Conservation (phyloP, 1,140 invertebrate genomes). For the Vollenhovia emeryi region DNA sequence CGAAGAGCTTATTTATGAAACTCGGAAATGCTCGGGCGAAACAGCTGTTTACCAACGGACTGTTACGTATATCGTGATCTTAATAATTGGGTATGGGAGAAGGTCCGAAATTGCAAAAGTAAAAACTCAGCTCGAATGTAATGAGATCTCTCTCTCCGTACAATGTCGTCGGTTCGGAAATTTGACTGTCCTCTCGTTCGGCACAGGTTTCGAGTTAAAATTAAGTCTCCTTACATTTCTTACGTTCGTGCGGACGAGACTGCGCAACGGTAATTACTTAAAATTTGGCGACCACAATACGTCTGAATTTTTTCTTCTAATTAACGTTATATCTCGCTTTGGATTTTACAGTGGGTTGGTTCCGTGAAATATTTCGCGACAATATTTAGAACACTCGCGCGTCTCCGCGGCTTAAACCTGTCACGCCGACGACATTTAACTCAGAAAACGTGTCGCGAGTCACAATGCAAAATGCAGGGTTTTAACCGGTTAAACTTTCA, state of each 20-base stretch:
- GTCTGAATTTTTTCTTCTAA: not conserved
- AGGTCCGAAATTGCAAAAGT: no score
- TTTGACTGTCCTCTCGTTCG: no score
- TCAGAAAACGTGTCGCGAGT: constrained; percentile 10
- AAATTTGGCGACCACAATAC: no score
- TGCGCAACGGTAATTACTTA: no score
- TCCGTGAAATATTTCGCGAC: not conserved
- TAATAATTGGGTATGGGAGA: no score
- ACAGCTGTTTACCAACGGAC: not conserved
- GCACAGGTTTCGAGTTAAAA: no score
- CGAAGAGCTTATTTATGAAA: not conserved
- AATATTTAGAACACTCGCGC: not conserved
- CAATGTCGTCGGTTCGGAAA: no score
- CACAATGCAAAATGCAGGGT: constrained; percentile 11
- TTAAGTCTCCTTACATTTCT: no score
- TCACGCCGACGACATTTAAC: not conserved
- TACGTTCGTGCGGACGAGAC: no score
- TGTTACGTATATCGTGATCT: no score
- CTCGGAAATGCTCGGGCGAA: not conserved
- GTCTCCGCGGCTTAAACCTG: not conserved
- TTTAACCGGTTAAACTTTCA: constrained; percentile 1
- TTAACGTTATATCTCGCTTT: not conserved
- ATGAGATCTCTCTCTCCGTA: no score
- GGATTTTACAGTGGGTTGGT: not conserved
- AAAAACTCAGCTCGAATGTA: no score